phyloP scores from a whole-genome alignment of 2,797 vertebrate genomes.

The Scolopax rusticola region DNA sequence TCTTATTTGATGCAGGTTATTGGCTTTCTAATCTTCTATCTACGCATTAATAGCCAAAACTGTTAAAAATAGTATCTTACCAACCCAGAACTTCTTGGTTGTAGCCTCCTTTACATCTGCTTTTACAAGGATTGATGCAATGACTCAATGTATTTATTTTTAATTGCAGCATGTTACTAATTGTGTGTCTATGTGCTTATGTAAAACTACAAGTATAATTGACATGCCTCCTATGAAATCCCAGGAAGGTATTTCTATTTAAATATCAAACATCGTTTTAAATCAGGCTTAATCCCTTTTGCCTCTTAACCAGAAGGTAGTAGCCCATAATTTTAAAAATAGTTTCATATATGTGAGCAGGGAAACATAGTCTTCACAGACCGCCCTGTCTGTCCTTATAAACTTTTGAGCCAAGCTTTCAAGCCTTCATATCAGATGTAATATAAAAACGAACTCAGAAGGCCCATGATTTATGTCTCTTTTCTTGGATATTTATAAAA shows the following conservation, averaged over 20 bases:
- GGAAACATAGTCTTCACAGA: neutral
- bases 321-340: constrained; percentile 31
- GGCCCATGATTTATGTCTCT: neutral
- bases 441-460: constrained; percentile 15
- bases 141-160: neutral
- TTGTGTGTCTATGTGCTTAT: neutral
- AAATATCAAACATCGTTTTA: constrained; percentile 32
- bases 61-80: neutral
- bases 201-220: neutral
- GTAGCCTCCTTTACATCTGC: neutral
- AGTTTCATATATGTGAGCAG: neutral
- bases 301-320: neutral
- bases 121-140: neutral
- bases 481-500: neutral
- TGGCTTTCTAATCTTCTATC: neutral
- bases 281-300: constrained; percentile 26
- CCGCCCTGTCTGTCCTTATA: neutral
- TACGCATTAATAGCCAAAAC: neutral
- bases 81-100: neutral
- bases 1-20: neutral
- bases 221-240: neutral
- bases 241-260: constrained; percentile 19
- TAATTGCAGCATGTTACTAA: neutral
- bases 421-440: neutral
- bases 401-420: constrained; percentile 16